Evolutionary conservation across 1,140 invertebrate species (phyloP).

Genomic region (Drosophila nannoptera): DNA sequence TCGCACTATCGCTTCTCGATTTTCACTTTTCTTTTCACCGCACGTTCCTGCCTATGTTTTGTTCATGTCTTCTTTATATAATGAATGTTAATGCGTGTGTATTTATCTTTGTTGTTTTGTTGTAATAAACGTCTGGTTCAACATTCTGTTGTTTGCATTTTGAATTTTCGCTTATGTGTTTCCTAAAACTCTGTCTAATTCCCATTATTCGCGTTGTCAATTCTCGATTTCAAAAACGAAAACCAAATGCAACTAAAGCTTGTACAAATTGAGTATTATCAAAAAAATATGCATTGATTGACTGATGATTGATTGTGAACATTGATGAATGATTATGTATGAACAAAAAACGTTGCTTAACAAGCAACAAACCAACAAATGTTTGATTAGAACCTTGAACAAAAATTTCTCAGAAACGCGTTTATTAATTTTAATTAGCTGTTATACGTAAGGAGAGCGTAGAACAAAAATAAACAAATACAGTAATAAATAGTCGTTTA

Average conservation of each 20-base stretch:
- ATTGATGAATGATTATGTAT: neutral
- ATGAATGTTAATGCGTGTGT: slow-evolving; percentile 58
- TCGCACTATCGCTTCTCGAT: neutral
- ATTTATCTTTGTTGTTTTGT: slow-evolving; percentile 64
- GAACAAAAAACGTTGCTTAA: neutral
- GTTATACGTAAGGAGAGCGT: slow-evolving; percentile 59
- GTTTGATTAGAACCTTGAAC: slow-evolving; percentile 38
- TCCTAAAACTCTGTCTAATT: slow-evolving; percentile 41
- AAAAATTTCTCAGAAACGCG: slow-evolving; percentile 60
- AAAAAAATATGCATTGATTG: neutral
- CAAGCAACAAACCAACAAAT: slow-evolving; percentile 26
- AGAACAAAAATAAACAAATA: slow-evolving; percentile 56
- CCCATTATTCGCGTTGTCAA: slow-evolving; percentile 16
- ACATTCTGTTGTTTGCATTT: slow-evolving; percentile 48
- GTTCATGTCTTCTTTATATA: slow-evolving; percentile 70
- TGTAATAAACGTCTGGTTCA: slow-evolving; percentile 65
- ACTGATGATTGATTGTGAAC: neutral
- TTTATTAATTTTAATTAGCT: slow-evolving; percentile 58
- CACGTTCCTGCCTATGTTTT: slow-evolving; percentile 79
- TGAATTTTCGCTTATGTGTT: slow-evolving; percentile 34
- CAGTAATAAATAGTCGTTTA: slow-evolving; percentile 40
- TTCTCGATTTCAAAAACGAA: slow-evolving; percentile 21
- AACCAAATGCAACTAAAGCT: slow-evolving; percentile 10
- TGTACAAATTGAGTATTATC: neutral
- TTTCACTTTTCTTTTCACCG: slow-evolving; percentile 67